Percentiles rank a stretch among this genome's conserved stretches.
Conservation (phyloP, 2,797 vertebrate genomes). For the Cryptoprocta ferox region DNA sequence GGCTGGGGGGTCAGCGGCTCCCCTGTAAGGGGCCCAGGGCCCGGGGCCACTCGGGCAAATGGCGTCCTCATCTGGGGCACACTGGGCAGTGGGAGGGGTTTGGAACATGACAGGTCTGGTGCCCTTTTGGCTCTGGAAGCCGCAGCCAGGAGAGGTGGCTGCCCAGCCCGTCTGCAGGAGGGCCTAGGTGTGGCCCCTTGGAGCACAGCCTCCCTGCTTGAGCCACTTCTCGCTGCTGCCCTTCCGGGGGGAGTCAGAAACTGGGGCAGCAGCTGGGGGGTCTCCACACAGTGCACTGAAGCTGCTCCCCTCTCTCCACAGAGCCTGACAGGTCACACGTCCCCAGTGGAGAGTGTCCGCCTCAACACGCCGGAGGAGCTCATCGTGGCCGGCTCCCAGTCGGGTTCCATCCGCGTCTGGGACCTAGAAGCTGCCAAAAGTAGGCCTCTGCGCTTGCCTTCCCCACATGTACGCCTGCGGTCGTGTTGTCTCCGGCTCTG, state of each 20-base stretch:
- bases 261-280: background rate
- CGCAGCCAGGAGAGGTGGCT: accelerated
- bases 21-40: background rate
- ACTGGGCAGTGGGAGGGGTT: background rate
- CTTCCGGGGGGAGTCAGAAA: background rate
- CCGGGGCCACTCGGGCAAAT: background rate
- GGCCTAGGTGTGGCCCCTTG: accelerated
- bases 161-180: background rate
- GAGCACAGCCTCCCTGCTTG: background rate
- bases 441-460: slow-evolving; percentile 79
- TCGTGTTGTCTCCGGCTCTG: no score
- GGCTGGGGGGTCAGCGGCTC: background rate
- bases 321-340: slow-evolving; percentile 96
- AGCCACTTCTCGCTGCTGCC: background rate
- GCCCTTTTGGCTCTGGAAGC: background rate
- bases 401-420: slow-evolving; percentile 97
- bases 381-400: slow-evolving; percentile 95
- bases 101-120: background rate
- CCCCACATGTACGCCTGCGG: accelerated
- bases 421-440: slow-evolving; percentile 98
- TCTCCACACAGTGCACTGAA: background rate
- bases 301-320: slow-evolving; percentile 76
- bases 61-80: background rate
- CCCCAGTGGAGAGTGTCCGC: slow-evolving; percentile 94
- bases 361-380: slow-evolving; percentile 94